A percentile compares a stretch with the other conserved stretches of the same genome.
These are phyloP conservation scores for Andrena hattorfiana DNA, from an alignment of 2,888 invertebrate genomes.

Conservation along the genomic window DNA sequence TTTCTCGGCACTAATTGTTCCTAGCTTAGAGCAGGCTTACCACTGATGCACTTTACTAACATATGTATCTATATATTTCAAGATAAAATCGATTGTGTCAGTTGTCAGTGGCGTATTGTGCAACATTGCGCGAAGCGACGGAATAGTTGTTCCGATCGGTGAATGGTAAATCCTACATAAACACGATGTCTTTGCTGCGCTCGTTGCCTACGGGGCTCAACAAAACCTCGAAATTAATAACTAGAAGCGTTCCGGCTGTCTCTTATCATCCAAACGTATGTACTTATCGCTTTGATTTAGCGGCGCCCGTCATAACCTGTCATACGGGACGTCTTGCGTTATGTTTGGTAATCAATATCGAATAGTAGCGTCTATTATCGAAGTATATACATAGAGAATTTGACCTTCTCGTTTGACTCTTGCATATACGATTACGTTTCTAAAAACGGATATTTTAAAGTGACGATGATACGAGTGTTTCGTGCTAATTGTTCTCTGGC, in stretches of 20 bases:
- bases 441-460: not conserved
- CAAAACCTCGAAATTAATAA: constrained; percentile 73
- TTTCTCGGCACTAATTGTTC: not conserved
- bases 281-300: constrained; percentile 70
- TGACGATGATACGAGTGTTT: not conserved
- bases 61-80: not conserved
- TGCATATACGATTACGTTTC: not conserved
- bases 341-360: constrained; percentile 75
- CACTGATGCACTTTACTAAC: constrained; percentile 33
- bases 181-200: constrained; percentile 79
- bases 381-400: constrained; percentile 31
- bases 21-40: constrained; percentile 32
- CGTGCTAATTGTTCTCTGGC: not conserved
- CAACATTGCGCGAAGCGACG: constrained; percentile 15
- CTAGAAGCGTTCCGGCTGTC: constrained; percentile 86
- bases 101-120: not conserved
- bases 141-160: not conserved
- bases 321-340: constrained; percentile 2
- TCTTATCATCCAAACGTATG: constrained; percentile 92
- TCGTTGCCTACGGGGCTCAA: constrained; percentile 75
- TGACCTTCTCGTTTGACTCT: constrained; percentile 26
- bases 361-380: constrained; percentile 75
- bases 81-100: constrained; percentile 19
- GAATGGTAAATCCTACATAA: constrained; percentile 33
- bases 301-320: constrained; percentile 49